Evolutionary conservation across 1,140 invertebrate genomes (phyloP).

Genomic region (Globodera rostochiensis): DNA sequence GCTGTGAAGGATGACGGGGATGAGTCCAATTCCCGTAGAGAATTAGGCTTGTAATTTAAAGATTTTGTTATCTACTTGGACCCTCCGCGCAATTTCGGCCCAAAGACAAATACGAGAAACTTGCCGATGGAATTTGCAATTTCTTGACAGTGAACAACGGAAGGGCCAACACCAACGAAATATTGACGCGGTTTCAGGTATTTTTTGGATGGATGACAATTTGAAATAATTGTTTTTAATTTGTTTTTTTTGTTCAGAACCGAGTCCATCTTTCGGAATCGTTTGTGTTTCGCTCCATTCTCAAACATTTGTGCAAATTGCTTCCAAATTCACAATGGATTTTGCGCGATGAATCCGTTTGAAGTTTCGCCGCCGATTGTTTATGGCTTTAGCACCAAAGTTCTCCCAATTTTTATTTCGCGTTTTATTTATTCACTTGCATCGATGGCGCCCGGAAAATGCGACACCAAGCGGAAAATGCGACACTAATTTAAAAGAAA

Average conservation of each 20-base stretch:
- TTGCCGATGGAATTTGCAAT: slow-evolving; percentile 51
- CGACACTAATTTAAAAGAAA: too few relatives aligned
- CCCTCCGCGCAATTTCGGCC: slow-evolving; percentile 27
- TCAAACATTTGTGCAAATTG: slow-evolving; percentile 29
- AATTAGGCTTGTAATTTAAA: slow-evolving; percentile 37
- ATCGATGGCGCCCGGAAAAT: too few relatives aligned
- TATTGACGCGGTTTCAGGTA: slow-evolving; percentile 55
- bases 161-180: slow-evolving; percentile 48
- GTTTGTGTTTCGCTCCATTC: slow-evolving; percentile 54
- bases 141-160: slow-evolving; percentile 52
- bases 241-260: slow-evolving; percentile 49
- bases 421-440: not conserved
- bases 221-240: slow-evolving; percentile 28
- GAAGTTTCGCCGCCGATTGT: not conserved
- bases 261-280: slow-evolving; percentile 45
- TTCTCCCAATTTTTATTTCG: not conserved
- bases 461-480: too few relatives aligned
- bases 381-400: not conserved
- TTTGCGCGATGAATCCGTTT: slow-evolving; percentile 44
- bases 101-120: slow-evolving; percentile 53
- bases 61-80: too few relatives aligned
- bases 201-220: slow-evolving; percentile 8
- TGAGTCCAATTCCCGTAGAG: slow-evolving; percentile 48
- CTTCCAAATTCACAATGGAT: slow-evolving; percentile 49
- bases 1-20: slow-evolving; percentile 56